Conservation (phyloP, 2,888 invertebrate species). For the Noctua pronuba region DNA sequence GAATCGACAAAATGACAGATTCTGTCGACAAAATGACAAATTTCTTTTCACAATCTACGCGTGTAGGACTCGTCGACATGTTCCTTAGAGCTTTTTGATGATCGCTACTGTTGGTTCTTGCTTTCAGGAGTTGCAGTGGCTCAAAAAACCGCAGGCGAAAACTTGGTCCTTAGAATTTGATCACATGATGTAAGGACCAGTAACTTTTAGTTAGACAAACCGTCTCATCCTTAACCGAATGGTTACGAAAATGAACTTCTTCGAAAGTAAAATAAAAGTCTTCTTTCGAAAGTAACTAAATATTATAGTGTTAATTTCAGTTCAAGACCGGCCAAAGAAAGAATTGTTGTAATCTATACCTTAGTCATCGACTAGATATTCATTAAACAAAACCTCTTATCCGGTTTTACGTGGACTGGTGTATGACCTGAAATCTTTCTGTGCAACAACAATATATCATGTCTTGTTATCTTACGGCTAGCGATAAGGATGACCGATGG, state of each 20-base stretch:
- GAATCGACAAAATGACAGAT: no score
- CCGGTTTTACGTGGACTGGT: slow-evolving; percentile 13
- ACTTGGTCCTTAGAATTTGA: neutral
- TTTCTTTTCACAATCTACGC: no score
- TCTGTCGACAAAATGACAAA: no score
- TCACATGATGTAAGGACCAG: neutral
- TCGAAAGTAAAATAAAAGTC: neutral
- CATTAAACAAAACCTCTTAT: neutral
- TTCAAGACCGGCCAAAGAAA: neutral
- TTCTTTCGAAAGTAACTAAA: neutral
- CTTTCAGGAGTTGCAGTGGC: neutral
- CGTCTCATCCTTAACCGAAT: no score
- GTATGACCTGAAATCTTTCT: slow-evolving; percentile 45
- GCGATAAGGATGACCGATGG: slow-evolving; percentile 47
- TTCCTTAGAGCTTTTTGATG: neutral
- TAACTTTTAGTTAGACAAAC: neutral
- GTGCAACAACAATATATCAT: slow-evolving; percentile 40
- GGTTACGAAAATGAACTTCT: no score
- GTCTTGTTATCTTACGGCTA: slow-evolving; percentile 21
- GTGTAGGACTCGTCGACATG: neutral
- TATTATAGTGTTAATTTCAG: neutral
- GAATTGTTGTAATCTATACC: neutral
- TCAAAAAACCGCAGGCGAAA: neutral
- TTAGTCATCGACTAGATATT: slow-evolving; percentile 19
- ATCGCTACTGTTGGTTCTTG: neutral